phyloP scores from a whole-genome alignment of 2,113 vertebrate genomes.

The Arizona elegans region DNA sequence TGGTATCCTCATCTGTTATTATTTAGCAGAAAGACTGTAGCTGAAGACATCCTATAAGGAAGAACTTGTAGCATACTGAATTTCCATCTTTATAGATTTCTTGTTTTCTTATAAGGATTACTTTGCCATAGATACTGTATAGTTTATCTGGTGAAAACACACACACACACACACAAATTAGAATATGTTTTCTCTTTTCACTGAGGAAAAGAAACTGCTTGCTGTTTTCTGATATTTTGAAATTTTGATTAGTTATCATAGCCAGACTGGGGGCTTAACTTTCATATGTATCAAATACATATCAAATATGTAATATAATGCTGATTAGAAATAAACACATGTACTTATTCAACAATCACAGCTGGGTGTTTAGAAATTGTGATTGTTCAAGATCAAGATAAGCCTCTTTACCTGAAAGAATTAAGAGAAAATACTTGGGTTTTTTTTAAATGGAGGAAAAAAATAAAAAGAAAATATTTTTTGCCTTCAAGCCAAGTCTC shows the following conservation, averaged over 20 bases:
- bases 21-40: not conserved
- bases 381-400: not conserved
- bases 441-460: not conserved
- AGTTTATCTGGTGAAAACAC: not conserved
- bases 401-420: not conserved
- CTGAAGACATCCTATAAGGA: not conserved
- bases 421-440: not conserved
- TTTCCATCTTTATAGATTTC: conserved; percentile 9
- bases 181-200: not conserved
- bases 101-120: not conserved
- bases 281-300: too few relatives aligned
- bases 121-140: not conserved
- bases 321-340: not conserved
- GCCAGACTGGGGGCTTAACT: not conserved
- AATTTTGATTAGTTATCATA: not conserved
- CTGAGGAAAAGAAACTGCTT: not conserved
- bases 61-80: not conserved
- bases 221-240: not conserved
- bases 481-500: not conserved
- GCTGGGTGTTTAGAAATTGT: not conserved
- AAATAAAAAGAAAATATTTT: not conserved
- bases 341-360: not conserved
- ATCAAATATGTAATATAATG: not conserved
- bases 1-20: conserved; percentile 18
- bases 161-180: not conserved